Conservation (phyloP, 2,888 invertebrate species). For the Bellardia bayeri region DNA sequence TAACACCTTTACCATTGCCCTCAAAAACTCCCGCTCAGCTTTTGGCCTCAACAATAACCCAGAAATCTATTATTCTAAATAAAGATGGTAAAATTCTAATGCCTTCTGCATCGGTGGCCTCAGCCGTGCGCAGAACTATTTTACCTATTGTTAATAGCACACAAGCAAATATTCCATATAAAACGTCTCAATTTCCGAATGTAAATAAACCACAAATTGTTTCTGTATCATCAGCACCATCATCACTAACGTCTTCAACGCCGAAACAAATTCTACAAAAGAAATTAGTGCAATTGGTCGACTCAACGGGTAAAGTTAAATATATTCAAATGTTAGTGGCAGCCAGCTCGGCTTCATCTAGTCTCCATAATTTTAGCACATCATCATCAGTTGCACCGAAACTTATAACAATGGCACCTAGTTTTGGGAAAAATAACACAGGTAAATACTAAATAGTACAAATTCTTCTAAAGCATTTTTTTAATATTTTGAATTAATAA, state of each 20-base stretch:
- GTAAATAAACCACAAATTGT: conserved; percentile 19
- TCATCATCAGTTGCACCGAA: conserved; percentile 47
- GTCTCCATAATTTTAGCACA: conserved; percentile 3
- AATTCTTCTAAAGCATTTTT: no score
- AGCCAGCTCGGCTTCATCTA: conserved; percentile 51
- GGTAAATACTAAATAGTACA: conserved; percentile 40
- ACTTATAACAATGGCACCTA: conserved; percentile 46
- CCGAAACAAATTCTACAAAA: conserved; percentile 76
- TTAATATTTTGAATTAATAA: no score
- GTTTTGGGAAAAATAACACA: conserved; percentile 41
- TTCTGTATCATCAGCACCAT: neutral
- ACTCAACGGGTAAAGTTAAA: conserved; percentile 78
- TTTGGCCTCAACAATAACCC: neutral
- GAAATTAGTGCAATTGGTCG: conserved; percentile 78
- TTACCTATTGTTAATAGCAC: conserved; percentile 56
- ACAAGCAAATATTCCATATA: conserved; percentile 3
- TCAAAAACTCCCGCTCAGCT: neutral
- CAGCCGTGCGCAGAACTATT: conserved; percentile 66
- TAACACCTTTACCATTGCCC: neutral
- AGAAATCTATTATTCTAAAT: conserved; percentile 50
- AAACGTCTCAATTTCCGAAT: conserved; percentile 8
- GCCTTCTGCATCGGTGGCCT: conserved; percentile 67
- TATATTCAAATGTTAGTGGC: conserved; percentile 78
- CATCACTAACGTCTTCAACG: neutral
- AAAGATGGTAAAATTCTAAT: conserved; percentile 63